Conservation (phyloP, 2,888 invertebrate species). For the Cosmia pyralina region DNA sequence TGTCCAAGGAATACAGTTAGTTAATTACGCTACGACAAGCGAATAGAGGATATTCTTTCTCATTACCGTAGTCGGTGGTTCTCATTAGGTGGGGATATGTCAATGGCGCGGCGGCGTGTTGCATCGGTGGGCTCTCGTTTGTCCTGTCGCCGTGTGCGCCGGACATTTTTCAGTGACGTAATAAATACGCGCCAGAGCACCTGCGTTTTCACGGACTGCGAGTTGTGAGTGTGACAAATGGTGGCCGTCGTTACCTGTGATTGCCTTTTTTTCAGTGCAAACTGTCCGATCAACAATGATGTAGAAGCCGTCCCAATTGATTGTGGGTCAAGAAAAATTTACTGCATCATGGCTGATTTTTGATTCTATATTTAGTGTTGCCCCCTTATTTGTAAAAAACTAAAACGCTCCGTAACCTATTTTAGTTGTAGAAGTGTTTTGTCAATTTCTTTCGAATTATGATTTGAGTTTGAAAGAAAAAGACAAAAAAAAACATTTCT, state of each 20-base stretch:
- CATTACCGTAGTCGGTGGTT: constrained; percentile 77
- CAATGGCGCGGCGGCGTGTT: constrained; percentile 72
- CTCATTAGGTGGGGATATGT: constrained; percentile 84
- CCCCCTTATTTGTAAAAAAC: too few relatives aligned
- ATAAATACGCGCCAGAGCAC: constrained; percentile 80
- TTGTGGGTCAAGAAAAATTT: background rate
- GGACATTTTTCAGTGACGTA: constrained; percentile 81
- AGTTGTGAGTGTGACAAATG: constrained; percentile 76
- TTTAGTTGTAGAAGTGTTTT: too few relatives aligned
- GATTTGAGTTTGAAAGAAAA: too few relatives aligned
- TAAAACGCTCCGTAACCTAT: too few relatives aligned
- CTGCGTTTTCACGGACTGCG: constrained; percentile 76
- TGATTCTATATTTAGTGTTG: background rate
- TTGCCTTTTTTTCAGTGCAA: constrained; percentile 56
- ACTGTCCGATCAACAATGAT: constrained; percentile 20
- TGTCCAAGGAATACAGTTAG: constrained; percentile 70
- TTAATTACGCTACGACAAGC: constrained; percentile 78
- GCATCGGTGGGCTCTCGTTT: constrained; percentile 79
- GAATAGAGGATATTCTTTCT: constrained; percentile 82
- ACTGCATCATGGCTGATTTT: background rate
- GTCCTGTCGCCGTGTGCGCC: constrained; percentile 79
- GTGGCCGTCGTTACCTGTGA: constrained; percentile 71
- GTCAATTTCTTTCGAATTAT: too few relatives aligned
- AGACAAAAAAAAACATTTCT: too few relatives aligned
- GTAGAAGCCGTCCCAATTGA: constrained; percentile 5